Conservation (phyloP, 2,888 invertebrate genomes). For the Agriopis leucophaearia region DNA sequence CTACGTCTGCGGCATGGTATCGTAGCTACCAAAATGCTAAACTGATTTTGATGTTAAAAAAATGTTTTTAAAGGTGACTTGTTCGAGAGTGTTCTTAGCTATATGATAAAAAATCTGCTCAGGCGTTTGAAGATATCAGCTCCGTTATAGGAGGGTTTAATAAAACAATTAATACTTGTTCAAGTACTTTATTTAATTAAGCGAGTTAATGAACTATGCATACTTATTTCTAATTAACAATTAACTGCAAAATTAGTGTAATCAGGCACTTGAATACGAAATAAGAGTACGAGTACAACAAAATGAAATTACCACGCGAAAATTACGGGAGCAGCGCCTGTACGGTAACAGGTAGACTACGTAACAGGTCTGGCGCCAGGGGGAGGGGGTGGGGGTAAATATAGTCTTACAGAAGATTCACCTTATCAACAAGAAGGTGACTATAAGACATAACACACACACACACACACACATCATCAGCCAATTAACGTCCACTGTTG, state of each 20-base stretch:
- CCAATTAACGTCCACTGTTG: too few relatives aligned
- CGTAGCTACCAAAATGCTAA: too few relatives aligned
- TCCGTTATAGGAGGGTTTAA: too few relatives aligned
- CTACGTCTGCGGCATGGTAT: too few relatives aligned
- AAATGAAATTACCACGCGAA: conserved; percentile 35
- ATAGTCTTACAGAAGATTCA: neutral
- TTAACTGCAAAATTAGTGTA: conserved; percentile 12
- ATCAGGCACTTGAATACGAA: conserved; percentile 18
- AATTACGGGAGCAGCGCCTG: conserved; percentile 32
- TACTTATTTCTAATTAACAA: conserved; percentile 7
- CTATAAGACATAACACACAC: too few relatives aligned
- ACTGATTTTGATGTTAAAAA: too few relatives aligned
- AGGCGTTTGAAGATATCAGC: too few relatives aligned
- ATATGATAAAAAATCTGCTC: too few relatives aligned
- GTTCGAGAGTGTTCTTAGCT: too few relatives aligned
- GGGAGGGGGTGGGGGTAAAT: neutral
- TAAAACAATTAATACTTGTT: neutral
- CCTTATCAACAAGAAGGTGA: neutral
- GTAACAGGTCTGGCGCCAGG: conserved; percentile 14
- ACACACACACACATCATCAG: too few relatives aligned
- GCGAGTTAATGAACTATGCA: conserved; percentile 2
- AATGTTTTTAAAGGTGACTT: too few relatives aligned
- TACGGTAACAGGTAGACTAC: conserved; percentile 38
- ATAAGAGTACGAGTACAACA: conserved; percentile 37
- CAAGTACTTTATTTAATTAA: neutral